These are phyloP conservation scores for Patiria miniata DNA, from an alignment of 35 echinoderm and acorn worm genomes.

Conservation along the genomic window DNA sequence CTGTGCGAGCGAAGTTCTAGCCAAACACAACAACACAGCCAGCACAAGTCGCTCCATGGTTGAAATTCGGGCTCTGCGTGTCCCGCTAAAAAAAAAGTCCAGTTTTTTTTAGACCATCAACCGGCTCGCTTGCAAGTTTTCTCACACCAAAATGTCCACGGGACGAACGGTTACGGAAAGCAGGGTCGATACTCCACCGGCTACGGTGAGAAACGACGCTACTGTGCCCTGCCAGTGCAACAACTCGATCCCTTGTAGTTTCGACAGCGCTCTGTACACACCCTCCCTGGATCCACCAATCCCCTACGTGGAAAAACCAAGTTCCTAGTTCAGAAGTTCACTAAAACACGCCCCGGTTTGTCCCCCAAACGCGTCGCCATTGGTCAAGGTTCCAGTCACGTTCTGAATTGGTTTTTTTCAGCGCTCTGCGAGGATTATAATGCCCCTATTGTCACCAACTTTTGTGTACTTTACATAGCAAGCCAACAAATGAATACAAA, in stretches of 20 bases:
- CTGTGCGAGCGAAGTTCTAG: background rate
- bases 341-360: background rate
- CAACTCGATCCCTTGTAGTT: background rate
- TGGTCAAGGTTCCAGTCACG: slow-evolving; percentile 21
- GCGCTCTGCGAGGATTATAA: background rate
- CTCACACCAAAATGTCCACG: background rate
- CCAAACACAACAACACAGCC: background rate
- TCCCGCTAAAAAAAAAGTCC: too few species aligned
- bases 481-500: too few species aligned
- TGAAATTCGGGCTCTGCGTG: background rate
- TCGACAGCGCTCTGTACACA: background rate
- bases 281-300: background rate
- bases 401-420: background rate
- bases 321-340: background rate
- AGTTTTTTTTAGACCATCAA: too few species aligned
- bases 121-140: background rate
- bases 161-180: background rate
- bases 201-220: background rate
- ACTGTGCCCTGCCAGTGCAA: background rate
- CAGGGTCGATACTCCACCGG: background rate
- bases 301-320: background rate
- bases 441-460: background rate
- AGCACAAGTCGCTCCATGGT: slow-evolving; percentile 3
- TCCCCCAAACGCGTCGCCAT: background rate
- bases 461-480: too few species aligned